phyloP scores from a whole-genome alignment of 1,140 invertebrate species.

The Druon quercuslanigerum region DNA sequence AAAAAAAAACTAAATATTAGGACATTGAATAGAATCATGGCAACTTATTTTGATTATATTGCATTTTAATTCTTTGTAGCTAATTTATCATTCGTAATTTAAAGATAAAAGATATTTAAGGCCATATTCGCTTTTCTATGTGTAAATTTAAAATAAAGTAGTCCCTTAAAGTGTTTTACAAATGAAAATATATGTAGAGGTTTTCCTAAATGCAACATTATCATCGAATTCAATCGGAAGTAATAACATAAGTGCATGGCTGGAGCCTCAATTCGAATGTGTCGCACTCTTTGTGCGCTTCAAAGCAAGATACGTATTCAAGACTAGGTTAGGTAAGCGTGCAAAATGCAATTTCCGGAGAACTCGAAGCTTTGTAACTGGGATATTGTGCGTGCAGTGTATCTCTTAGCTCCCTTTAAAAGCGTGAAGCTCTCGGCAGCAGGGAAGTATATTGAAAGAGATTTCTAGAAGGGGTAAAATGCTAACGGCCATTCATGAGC shows the following conservation, averaged over 20 bases:
- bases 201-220: not conserved
- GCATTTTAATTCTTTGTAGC: too few relatives aligned
- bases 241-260: constrained; percentile 24
- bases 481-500: not conserved
- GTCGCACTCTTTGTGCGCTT: constrained; percentile 14
- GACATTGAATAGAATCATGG: not conserved
- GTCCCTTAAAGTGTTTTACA: too few relatives aligned
- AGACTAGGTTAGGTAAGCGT: constrained; percentile 28
- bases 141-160: too few relatives aligned
- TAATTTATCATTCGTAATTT: too few relatives aligned
- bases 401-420: constrained; percentile 24
- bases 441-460: constrained; percentile 22
- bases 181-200: too few relatives aligned
- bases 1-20: constrained; percentile 36
- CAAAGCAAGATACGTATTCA: constrained; percentile 24
- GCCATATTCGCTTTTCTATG: too few relatives aligned
- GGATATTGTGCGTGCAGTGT: constrained; percentile 25
- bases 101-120: too few relatives aligned
- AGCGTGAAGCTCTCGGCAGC: constrained; percentile 17
- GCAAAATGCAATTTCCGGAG: constrained; percentile 31
- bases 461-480: constrained; percentile 9
- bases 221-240: constrained; percentile 22
- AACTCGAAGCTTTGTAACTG: constrained; percentile 28
- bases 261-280: constrained; percentile 21
- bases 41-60: not conserved